phyloP scores from a whole-genome alignment of 2,888 invertebrate species.

The Drosophila histrio region DNA sequence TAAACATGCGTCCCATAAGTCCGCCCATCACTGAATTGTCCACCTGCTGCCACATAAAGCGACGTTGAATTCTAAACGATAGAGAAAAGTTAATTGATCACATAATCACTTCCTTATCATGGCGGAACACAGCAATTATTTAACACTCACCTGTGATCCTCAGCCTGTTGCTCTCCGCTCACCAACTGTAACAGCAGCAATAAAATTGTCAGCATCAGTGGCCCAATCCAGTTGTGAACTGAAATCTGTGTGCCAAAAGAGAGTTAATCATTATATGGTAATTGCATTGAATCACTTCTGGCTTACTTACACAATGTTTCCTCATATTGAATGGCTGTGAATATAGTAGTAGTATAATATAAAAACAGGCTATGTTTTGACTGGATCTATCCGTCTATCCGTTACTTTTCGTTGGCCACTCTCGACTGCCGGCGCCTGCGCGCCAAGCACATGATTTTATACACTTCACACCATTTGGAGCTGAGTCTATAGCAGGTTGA shows the following conservation, averaged over 20 bases:
- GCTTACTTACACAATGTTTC: conserved; percentile 75
- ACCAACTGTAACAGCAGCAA: conserved; percentile 37
- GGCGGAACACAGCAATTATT: too few relatives aligned
- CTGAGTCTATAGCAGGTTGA: neutral
- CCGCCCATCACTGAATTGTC: conserved; percentile 77
- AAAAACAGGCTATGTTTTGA: conserved; percentile 1
- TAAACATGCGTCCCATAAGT: conserved; percentile 75
- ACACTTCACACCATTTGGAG: conserved; percentile 48
- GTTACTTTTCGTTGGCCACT: conserved; percentile 41
- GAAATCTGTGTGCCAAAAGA: conserved; percentile 34
- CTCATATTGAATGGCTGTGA: conserved; percentile 51
- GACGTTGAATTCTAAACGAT: conserved; percentile 76
- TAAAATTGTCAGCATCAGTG: conserved; percentile 20
- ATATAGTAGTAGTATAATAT: neutral
- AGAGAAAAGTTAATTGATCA: too few relatives aligned
- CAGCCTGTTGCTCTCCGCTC: conserved; percentile 56
- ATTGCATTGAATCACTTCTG: conserved; percentile 34
- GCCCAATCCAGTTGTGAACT: conserved; percentile 26
- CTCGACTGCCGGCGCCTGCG: conserved; percentile 72
- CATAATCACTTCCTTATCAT: too few relatives aligned
- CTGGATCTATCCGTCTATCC: conserved; percentile 32
- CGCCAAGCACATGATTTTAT: conserved; percentile 72
- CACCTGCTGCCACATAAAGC: conserved; percentile 84
- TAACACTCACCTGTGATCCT: conserved; percentile 64
- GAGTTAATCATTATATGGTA: conserved; percentile 18